phyloP scores from a whole-genome alignment of 2,113 vertebrate genomes.

The Tupaia tana region DNA sequence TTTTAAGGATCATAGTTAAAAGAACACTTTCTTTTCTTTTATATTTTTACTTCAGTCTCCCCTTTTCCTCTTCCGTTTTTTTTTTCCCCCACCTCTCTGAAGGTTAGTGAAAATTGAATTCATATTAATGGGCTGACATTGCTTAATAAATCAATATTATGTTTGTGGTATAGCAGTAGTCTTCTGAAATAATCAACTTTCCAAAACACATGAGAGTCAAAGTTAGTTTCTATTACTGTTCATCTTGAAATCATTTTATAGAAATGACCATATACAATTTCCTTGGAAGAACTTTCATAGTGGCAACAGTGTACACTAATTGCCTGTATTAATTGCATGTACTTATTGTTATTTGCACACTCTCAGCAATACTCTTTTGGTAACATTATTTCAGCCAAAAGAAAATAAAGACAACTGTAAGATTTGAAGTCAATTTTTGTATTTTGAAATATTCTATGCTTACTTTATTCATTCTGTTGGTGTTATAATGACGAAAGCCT shows the following conservation, averaged over 20 bases:
- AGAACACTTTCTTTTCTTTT: neutral
- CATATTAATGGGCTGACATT: neutral
- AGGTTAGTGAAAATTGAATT: neutral
- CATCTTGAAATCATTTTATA: neutral
- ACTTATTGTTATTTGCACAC: neutral
- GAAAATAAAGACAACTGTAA: neutral
- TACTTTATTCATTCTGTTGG: neutral
- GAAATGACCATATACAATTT: neutral
- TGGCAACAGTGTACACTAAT: neutral
- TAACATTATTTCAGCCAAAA: neutral
- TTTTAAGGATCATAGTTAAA: neutral
- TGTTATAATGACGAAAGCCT: neutral
- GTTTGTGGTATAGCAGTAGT: neutral
- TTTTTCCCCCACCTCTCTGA: neutral
- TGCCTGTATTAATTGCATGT: neutral
- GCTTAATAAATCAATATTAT: constrained; percentile 10
- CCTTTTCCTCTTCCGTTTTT: neutral
- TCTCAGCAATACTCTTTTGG: neutral
- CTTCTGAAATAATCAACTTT: constrained; percentile 46
- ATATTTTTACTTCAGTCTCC: neutral
- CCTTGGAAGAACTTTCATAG: neutral
- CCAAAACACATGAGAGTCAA: neutral
- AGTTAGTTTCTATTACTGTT: neutral
- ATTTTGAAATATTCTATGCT: neutral
- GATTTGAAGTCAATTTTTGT: neutral